Percentiles rank a stretch among this genome's conserved stretches.
These are phyloP conservation scores for Antitype chi DNA, from an alignment of 2,888 invertebrate species.

Conservation along the genomic window DNA sequence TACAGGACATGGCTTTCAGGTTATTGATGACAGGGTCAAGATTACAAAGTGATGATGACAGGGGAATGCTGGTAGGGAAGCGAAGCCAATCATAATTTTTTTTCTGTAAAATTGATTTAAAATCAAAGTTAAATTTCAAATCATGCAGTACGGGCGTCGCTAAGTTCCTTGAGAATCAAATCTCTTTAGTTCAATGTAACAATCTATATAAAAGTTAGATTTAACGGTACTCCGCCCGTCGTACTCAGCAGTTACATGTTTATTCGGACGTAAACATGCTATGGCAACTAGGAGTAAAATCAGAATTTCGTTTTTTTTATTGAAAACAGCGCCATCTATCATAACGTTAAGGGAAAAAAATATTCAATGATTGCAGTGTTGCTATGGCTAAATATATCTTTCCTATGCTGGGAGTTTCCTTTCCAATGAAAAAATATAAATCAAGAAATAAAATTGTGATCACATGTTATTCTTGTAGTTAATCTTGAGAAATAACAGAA, in stretches of 20 bases:
- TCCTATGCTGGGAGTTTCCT: too few relatives aligned
- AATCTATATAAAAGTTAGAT: conserved; percentile 6
- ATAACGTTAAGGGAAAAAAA: too few relatives aligned
- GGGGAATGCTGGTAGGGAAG: not conserved
- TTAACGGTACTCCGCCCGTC: conserved; percentile 19
- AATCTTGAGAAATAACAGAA: too few relatives aligned
- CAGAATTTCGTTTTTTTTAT: too few relatives aligned
- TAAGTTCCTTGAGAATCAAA: conserved; percentile 1
- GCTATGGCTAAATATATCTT: too few relatives aligned
- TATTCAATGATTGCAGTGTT: too few relatives aligned
- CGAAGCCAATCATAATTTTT: too few relatives aligned
- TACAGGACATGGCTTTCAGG: not conserved
- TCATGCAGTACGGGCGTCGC: not conserved
- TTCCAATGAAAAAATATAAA: too few relatives aligned
- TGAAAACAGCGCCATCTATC: too few relatives aligned
- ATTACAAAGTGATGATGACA: not conserved
- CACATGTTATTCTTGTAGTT: too few relatives aligned
- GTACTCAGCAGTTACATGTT: conserved; percentile 24
- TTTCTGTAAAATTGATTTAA: not conserved
- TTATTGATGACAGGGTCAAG: not conserved
- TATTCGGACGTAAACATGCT: conserved; percentile 44
- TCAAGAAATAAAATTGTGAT: too few relatives aligned
- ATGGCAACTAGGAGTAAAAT: too few relatives aligned
- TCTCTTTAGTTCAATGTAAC: conserved; percentile 4
- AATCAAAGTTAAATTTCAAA: not conserved